Base-by-base conservation (phyloP, 2,113 vertebrate genomes). In the Bagarius yarrelli region DNA sequence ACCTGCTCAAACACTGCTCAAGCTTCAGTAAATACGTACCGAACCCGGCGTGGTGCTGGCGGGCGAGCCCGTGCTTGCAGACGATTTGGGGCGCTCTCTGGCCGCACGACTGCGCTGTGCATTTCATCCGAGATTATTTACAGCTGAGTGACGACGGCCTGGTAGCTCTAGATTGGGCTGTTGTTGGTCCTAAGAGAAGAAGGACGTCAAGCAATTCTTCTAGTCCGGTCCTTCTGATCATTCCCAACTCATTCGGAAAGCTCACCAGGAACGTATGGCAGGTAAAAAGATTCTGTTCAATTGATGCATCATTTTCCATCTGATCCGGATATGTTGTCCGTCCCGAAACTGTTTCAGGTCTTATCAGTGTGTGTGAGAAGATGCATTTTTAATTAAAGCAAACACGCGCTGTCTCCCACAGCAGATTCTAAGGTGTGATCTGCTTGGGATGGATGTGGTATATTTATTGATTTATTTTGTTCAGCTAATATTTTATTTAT, bases 161-260 rank as follows among this genome's bases (percentile, higher is more conserved):
- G 84, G 92, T 95, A 70, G 90, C 93, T 2, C 44, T 95, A 86
- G 94, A 95, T 88, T 95, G 94, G 94, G 94, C 93, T 27, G 92
- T 91, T 64, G 88, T 92, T 1, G 82, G 85, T 66, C 56, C 86
- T 80, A 92, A 86, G 50, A 90, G 93, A 83, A 91, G 94, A 61
- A 90, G 93, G 84, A 92, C 93, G 0, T 93, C 93, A 55, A 94
- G 93, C 55, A 92, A 93, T 85, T 93, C 93, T 60, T 89, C 89
- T 57, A 91, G 90, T 50, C 93, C 93, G 1, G 81, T 95, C 30
- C 90, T 95, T 9, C 89, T 95, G 78, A 91, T 95, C 86, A 90
- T 95, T 44, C 94, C 94, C 16, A 95, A 94, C 88, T 94, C 93
- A 52, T 94, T 94, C 81, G 94, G 94, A 55, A 95, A 91, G 88